phyloP scores from a whole-genome alignment of 2,888 invertebrate species.

The Abscondita cerata region DNA sequence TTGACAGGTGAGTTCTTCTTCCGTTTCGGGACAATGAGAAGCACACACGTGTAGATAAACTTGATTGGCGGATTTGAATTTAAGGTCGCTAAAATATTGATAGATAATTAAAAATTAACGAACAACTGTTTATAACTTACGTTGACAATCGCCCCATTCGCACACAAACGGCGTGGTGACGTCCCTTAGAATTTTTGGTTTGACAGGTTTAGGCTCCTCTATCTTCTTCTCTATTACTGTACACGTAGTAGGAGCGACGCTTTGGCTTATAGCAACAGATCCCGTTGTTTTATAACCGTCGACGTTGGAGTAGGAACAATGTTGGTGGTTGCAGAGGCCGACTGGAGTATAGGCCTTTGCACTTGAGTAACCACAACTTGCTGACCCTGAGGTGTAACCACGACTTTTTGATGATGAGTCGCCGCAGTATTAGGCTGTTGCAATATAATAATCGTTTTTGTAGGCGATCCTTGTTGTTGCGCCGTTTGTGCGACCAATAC shows the following conservation, averaged over 20 bases:
- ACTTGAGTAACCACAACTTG: conserved; percentile 70
- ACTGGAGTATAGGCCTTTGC: conserved; percentile 62
- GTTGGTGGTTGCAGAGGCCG: conserved; percentile 58
- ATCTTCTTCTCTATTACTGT: conserved; percentile 44
- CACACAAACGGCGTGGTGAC: conserved; percentile 73
- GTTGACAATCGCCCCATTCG: conserved; percentile 93
- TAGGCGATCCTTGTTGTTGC: conserved; percentile 69
- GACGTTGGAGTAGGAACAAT: conserved; percentile 57
- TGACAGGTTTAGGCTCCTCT: conserved; percentile 37
- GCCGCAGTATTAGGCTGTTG: conserved; percentile 62
- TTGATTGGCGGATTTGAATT: conserved; percentile 76
- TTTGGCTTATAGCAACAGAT: conserved; percentile 41
- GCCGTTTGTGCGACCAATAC: conserved; percentile 72
- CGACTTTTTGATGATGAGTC: conserved; percentile 64
- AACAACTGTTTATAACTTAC: conserved; percentile 55
- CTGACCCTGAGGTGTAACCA: conserved; percentile 72
- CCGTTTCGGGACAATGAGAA: conserved; percentile 77
- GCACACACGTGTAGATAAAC: conserved; percentile 89
- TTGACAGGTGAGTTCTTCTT: conserved; percentile 79
- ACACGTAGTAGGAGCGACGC: conserved; percentile 38
- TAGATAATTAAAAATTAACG: conserved; percentile 14
- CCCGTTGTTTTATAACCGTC: conserved; percentile 46
- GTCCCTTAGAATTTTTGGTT: conserved; percentile 55
- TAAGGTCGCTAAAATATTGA: conserved; percentile 59
- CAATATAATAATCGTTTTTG: conserved; percentile 74